Conservation (phyloP, 2,113 vertebrate species). For the Propithecus coquereli region DNA sequence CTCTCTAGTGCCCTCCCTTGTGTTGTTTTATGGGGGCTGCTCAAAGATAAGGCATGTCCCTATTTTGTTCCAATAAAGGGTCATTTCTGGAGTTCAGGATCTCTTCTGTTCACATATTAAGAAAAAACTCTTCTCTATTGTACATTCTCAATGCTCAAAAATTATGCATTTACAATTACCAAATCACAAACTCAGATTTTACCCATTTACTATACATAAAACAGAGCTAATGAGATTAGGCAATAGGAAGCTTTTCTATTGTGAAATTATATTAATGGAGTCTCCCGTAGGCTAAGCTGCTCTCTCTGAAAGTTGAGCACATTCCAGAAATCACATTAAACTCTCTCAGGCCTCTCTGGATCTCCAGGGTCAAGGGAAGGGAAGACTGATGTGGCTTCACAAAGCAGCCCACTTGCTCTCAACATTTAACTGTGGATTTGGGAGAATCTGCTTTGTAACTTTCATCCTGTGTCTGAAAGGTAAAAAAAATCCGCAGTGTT, state of each 20-base stretch:
- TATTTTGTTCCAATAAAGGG: neutral
- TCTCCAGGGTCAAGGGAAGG: neutral
- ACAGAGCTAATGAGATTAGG: slow-evolving; percentile 62
- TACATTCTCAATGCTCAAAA: slow-evolving; percentile 30
- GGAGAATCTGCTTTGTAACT: neutral
- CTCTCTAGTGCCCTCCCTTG: neutral
- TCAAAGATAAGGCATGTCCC: neutral
- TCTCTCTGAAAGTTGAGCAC: slow-evolving; percentile 53
- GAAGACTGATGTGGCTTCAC: neutral
- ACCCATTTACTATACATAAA: slow-evolving; percentile 60
- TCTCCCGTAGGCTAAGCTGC: slow-evolving; percentile 26
- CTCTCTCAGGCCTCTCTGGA: neutral
- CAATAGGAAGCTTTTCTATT: slow-evolving; percentile 52
- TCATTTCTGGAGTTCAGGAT: neutral
- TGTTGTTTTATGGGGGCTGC: neutral
- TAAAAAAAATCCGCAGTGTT: neutral
- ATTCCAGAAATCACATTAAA: slow-evolving; percentile 55
- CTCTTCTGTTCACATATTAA: neutral
- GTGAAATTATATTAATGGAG: slow-evolving; percentile 52
- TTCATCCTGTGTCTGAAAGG: neutral
- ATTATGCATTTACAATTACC: slow-evolving; percentile 28
- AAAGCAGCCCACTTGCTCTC: neutral
- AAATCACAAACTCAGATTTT: slow-evolving; percentile 54
- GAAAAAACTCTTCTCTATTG: neutral
- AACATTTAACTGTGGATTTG: neutral